Percentiles rank a stretch among this genome's conserved stretches.
phyloP scores from a whole-genome alignment of 2,797 vertebrate species.

The Dallia pectoralis region DNA sequence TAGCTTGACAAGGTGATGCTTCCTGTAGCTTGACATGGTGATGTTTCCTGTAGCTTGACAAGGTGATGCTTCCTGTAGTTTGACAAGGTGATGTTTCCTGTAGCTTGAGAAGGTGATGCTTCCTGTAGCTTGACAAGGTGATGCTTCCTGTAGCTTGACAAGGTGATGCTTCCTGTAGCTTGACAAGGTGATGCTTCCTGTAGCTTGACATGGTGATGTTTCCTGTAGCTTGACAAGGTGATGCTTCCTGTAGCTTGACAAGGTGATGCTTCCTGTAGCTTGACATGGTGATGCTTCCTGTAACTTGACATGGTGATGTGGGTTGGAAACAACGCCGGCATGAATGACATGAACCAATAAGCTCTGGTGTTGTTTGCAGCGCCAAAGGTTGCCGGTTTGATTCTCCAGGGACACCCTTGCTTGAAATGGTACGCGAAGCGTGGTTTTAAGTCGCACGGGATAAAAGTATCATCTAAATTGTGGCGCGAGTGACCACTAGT shows the following conservation, averaged over 20 bases:
- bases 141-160: conserved; percentile 76
- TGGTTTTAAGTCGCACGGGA: no score
- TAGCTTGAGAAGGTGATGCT: conserved; percentile 75
- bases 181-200: conserved; percentile 79
- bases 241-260: conserved; percentile 76
- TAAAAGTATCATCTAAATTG: conserved; percentile 16
- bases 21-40: conserved; percentile 77
- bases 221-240: conserved; percentile 77
- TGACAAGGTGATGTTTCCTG: conserved; percentile 80
- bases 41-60: conserved; percentile 76
- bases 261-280: conserved; percentile 73
- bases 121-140: conserved; percentile 77
- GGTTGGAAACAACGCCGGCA: conserved; percentile 50
- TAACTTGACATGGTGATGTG: conserved; percentile 74
- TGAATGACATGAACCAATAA: conserved; percentile 35
- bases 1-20: conserved; percentile 75
- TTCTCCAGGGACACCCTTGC: background rate
- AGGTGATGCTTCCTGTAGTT: conserved; percentile 73
- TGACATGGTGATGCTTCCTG: conserved; percentile 79
- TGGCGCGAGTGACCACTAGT: no score
- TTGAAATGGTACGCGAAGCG: no score
- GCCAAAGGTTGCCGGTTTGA: no score
- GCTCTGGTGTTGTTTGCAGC: background rate
- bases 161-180: conserved; percentile 73
- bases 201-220: conserved; percentile 75